Percentiles rank a stretch among this genome's conserved stretches.
Conservation (phyloP, 2,797 vertebrate species). For the Bovichtus variegatus region DNA sequence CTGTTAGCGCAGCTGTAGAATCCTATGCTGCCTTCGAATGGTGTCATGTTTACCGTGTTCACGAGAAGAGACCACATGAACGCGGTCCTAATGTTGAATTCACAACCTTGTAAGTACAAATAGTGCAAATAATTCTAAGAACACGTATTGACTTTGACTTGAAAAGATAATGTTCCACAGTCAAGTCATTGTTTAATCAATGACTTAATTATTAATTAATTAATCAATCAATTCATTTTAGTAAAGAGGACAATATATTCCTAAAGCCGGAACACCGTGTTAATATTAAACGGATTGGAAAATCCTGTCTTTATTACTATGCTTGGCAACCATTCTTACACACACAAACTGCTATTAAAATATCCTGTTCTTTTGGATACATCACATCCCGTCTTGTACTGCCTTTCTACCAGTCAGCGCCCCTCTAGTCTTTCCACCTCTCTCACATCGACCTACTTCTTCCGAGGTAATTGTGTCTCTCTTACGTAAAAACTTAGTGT, state of each 20-base stretch:
- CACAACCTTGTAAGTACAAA: too few relatives aligned
- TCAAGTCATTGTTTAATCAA: not conserved
- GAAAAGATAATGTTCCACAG: not conserved
- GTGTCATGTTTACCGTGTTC: too few relatives aligned
- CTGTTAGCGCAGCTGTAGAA: too few relatives aligned
- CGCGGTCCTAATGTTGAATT: too few relatives aligned
- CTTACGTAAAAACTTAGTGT: slow-evolving; percentile 29
- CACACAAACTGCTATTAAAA: not conserved
- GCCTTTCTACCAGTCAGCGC: not conserved
- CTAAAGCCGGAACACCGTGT: not conserved
- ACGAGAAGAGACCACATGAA: too few relatives aligned
- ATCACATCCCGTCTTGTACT: not conserved
- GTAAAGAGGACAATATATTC: not conserved
- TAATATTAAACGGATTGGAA: not conserved
- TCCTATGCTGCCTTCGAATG: too few relatives aligned
- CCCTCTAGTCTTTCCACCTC: not conserved
- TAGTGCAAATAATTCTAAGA: too few relatives aligned
- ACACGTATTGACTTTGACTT: too few relatives aligned
- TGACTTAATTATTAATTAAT: too few relatives aligned
- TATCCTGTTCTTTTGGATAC: not conserved
- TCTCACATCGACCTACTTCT: slow-evolving; percentile 23
- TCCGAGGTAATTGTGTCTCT: slow-evolving; percentile 23
- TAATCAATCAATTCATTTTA: too few relatives aligned
- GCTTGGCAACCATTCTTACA: slow-evolving; percentile 14
- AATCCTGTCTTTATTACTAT: slow-evolving; percentile 4